A percentile compares a stretch with the other conserved stretches of the same genome.
phyloP scores from a whole-genome alignment of 1,140 invertebrate species.

The Harlomillsia oculata region DNA sequence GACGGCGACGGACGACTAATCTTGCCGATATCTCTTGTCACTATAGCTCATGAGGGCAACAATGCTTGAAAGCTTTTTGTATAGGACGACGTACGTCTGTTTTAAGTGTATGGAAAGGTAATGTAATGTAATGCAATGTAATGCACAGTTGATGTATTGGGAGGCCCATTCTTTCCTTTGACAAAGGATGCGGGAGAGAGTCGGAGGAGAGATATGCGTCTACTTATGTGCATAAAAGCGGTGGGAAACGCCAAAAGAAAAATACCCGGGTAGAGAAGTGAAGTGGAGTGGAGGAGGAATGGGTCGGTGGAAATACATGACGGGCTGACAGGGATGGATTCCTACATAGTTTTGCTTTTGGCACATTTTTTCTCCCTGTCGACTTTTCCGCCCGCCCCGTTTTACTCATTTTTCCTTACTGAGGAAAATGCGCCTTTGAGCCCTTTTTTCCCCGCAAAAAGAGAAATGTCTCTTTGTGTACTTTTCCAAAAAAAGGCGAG shows the following conservation, averaged over 20 bases:
- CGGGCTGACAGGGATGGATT: conserved; percentile 33
- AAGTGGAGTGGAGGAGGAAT: conserved; percentile 18
- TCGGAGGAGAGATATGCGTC: too few relatives aligned
- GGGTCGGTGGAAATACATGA: conserved; percentile 21
- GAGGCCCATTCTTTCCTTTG: background rate
- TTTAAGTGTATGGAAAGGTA: background rate
- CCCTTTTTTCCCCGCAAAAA: conserved; percentile 1
- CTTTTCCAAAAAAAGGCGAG: conserved; percentile 8
- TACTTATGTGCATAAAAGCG: conserved; percentile 14
- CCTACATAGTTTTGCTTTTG: conserved; percentile 36
- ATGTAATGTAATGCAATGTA: conserved; percentile 4
- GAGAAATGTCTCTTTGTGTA: too few relatives aligned
- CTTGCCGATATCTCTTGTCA: too few relatives aligned
- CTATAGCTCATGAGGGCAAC: too few relatives aligned
- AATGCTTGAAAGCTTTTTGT: too few relatives aligned
- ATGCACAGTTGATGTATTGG: conserved; percentile 1
- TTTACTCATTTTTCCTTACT: conserved; percentile 13
- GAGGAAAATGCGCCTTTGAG: too few relatives aligned
- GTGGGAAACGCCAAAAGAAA: background rate
- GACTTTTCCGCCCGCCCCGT: background rate
- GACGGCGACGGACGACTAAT: too few relatives aligned
- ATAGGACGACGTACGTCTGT: too few relatives aligned
- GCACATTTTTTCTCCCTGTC: conserved; percentile 23
- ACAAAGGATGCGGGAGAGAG: background rate
- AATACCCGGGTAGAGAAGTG: conserved; percentile 23